Percentiles rank a stretch among this genome's conserved stretches.
Evolutionary conservation across 2,113 vertebrate species (phyloP).

Genomic region (Anguilla japonica): DNA sequence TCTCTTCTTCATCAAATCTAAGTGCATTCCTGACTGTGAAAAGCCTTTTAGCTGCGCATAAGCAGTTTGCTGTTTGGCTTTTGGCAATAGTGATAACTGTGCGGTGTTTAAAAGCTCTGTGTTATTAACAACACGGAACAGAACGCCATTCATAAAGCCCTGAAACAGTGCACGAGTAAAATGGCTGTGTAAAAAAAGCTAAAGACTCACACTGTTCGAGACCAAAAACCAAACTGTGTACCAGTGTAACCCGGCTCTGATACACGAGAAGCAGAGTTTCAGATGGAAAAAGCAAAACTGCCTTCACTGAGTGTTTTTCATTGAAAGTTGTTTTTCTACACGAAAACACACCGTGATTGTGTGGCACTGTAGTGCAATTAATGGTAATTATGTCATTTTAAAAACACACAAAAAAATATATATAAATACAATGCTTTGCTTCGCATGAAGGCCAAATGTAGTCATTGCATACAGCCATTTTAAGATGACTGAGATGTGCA

Average conservation of each 20-base stretch:
- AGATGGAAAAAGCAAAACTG: not conserved
- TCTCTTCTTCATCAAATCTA: not conserved
- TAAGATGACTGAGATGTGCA: not conserved
- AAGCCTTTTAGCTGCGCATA: constrained; percentile 68
- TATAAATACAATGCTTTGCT: not conserved
- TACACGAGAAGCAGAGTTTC: not conserved
- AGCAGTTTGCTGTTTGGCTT: constrained; percentile 72
- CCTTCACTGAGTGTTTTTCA: not conserved
- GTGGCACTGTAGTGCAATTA: not conserved
- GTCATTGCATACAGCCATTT: not conserved
- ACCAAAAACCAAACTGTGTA: constrained; percentile 16
- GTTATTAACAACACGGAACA: constrained; percentile 69
- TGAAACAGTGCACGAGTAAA: constrained; percentile 45
- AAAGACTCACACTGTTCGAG: constrained; percentile 46
- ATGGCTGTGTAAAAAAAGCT: not conserved
- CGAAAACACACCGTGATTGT: not conserved
- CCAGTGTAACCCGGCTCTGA: constrained; percentile 37
- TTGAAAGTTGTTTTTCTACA: not conserved
- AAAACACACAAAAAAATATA: not conserved
- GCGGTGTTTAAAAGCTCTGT: constrained; percentile 74
- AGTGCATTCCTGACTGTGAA: constrained; percentile 61
- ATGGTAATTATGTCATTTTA: constrained; percentile 7
- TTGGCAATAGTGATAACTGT: constrained; percentile 76
- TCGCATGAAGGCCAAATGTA: not conserved
- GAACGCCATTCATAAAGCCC: constrained; percentile 60